Evolutionary conservation across 2,797 vertebrate genomes (phyloP), one percentile per base, ranked within the genome.

Genomic region (Dendrocincla fuliginosa): DNA sequence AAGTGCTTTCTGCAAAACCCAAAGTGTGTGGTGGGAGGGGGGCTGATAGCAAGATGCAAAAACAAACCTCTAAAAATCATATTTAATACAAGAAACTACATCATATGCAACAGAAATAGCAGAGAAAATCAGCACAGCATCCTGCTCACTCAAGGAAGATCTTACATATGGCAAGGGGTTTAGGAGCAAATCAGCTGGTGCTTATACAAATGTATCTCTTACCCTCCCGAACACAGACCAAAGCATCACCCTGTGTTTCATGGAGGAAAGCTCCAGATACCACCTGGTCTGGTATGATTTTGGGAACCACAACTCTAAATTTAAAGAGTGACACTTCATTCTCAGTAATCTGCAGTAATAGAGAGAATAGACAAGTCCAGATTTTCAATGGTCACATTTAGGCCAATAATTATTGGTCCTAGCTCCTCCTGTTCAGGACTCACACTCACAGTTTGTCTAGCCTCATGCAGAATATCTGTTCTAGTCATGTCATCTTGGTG

Each of bases 1-100:
- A 93, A 93, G 19, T 50, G 8, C 13, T 78, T 95, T 85, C 53
- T 68, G 10, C 30, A 68, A 80, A 86, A 92, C 64, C 0, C 13
- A 25, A 73, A 67, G 7, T 5, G 5, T 6, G 3, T 30, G 25
- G 3, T 42, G 0, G 11, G 11, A 20, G 3, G 33, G 9, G n/a
- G n/a, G 9, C 13, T 93, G 82, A 61, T 61, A 71, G 35, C 19
- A 79, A 89, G 42, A 52, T 0, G 0, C n/a, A 83, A 68, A 93
- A 75, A 8, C 0, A 6, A 90, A 61, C 32, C 60, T 65, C 42
- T 89, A 57, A 85, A 89, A 92, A 37, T 47, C 56, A 53, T 14
- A 27, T 85, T 85, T 85, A 80, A 46, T 68, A 39, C n/a, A 75
- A 61, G 46, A 71, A 94, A 33, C 12, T 68, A 14, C 4, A 53